These are phyloP conservation scores for Verasper variegatus DNA, from an alignment of 2,113 vertebrate genomes.

Conservation along the genomic window DNA sequence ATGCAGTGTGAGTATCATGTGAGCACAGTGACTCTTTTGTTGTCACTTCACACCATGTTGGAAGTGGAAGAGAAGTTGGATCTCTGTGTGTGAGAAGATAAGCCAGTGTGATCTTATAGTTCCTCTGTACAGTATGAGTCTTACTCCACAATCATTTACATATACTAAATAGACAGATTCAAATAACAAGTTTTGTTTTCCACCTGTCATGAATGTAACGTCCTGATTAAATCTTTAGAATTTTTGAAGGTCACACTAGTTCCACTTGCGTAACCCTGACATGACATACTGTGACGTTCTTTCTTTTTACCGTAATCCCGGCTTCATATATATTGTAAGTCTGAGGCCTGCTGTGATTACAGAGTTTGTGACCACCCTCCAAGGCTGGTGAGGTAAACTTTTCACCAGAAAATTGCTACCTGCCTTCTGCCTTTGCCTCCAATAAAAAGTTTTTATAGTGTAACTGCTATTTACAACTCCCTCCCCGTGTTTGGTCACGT, in stretches of 20 bases:
- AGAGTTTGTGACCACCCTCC: conserved; percentile 56
- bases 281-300: conserved; percentile 8
- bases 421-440: conserved; percentile 44
- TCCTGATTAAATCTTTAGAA: no score
- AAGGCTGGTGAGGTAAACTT: conserved; percentile 13
- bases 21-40: conserved; percentile 72
- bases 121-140: background rate
- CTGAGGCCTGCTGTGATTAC: conserved; percentile 50
- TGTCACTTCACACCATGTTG: conserved; percentile 34
- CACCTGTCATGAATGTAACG: background rate
- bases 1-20: conserved; percentile 73
- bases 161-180: background rate
- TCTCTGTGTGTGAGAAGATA: background rate
- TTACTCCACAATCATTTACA: background rate
- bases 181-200: conserved; percentile 7
- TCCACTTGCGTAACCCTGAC: background rate
- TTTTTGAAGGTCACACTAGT: background rate
- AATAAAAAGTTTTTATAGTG: conserved; percentile 59
- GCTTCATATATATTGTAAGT: conserved; percentile 23
- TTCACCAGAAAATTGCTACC: conserved; percentile 55
- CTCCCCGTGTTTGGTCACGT: conserved; percentile 17
- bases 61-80: conserved; percentile 10
- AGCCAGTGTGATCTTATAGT: background rate
- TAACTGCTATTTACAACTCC: conserved; percentile 43
- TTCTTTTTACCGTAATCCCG: conserved; percentile 19